phyloP scores from a whole-genome alignment of 2,888 invertebrate genomes.

The Athalia rosae region DNA sequence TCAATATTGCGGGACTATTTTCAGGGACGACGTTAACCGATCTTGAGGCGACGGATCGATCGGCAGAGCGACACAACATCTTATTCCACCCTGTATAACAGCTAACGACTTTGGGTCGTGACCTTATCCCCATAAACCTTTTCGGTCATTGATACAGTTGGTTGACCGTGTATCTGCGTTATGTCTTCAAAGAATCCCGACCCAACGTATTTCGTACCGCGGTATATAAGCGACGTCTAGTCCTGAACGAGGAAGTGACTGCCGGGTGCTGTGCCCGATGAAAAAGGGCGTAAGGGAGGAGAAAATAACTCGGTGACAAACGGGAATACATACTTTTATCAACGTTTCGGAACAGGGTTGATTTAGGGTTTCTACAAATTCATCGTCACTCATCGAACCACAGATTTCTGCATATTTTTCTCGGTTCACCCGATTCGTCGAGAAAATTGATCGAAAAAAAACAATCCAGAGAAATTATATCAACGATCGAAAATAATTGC shows the following conservation, averaged over 20 bases:
- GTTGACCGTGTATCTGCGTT: slow-evolving; percentile 29
- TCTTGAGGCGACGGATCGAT: too few relatives aligned
- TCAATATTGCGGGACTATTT: too few relatives aligned
- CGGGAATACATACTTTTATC: slow-evolving; percentile 21
- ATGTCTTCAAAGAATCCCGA: slow-evolving; percentile 12
- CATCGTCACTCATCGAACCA: slow-evolving; percentile 32
- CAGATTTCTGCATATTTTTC: too few relatives aligned
- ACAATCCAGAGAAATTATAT: too few relatives aligned
- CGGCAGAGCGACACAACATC: too few relatives aligned
- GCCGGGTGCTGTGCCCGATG: background rate
- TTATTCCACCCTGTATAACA: background rate
- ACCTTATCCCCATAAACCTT: slow-evolving; percentile 39
- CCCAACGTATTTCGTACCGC: slow-evolving; percentile 23
- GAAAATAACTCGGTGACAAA: background rate
- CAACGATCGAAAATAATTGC: too few relatives aligned
- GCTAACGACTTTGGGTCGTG: slow-evolving; percentile 26
- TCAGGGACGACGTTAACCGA: too few relatives aligned
- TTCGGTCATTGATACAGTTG: slow-evolving; percentile 36
- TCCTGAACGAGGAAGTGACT: background rate
- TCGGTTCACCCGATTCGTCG: too few relatives aligned
- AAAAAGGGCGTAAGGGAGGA: background rate
- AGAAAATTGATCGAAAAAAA: too few relatives aligned
- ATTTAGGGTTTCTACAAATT: slow-evolving; percentile 26
- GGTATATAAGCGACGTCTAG: slow-evolving; percentile 1
- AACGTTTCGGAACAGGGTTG: slow-evolving; percentile 4